Evolutionary conservation across 2,113 vertebrate genomes (phyloP), one percentile per base, ranked within the genome.

Genomic region (Platichthys stellatus): DNA sequence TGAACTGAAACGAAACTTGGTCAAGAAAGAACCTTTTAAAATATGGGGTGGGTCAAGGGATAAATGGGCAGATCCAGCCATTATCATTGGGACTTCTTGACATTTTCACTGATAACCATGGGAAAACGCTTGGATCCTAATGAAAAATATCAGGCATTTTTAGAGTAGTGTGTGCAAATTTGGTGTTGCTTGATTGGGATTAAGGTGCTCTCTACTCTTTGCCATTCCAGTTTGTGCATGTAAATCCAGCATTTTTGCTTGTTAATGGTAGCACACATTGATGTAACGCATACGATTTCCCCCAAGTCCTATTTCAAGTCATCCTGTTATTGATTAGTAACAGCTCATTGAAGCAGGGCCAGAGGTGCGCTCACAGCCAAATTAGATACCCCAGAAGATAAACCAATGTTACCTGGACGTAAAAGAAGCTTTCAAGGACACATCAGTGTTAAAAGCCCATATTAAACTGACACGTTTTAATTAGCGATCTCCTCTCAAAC

Each of bases 301-400:
- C 89, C 49, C 0, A 63, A 84, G 80, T 73, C 74, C 63, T 47
- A 74, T 86, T 83, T 74, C 62, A 72, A 86, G 79, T 81, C 70
- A 54, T 86, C 53, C 59, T 83, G 5, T 80, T 78, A 87, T 91
- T 73, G 87, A 92, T 83, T 83, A 69, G 85, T 86, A 87, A 77
- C 80, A 92, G 86, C 80, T 83, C 78, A 78, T 76, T 88, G 87
- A 88, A 78, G 73, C 72, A 18, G 69, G 60, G 75, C 83, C 83
- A 85, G 78, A 63, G 74, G 60, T 80, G 70, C 59, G 69, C 80
- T 87, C 79, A 38, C 73, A 83, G 81, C 86, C 77, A 83, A 81
- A 80, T 81, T 85, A 73, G 68, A 89, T 76, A 73, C 83, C 85
- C 61, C 59, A 66, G 80, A 64, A 82, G 74, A 88, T 89, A 78